A percentile compares a stretch with the other conserved stretches of the same genome.
Conservation (phyloP, 30 jellyfish, hydroid and myxozoan genomes). For the Mastigias papua region DNA sequence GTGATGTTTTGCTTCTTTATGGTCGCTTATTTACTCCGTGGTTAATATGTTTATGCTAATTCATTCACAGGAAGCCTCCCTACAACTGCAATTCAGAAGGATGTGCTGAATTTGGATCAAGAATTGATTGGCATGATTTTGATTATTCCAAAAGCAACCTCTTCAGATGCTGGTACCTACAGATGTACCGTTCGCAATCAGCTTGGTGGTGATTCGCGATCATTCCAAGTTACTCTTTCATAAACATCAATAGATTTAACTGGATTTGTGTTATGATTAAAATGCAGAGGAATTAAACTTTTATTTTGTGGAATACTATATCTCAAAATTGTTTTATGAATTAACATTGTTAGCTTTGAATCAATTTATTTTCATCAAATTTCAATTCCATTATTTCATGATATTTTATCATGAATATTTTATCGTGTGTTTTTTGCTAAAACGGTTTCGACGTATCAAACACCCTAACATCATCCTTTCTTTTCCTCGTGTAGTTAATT, state of each 20-base stretch:
- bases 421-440: no score
- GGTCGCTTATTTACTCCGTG: no score
- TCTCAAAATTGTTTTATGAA: neutral
- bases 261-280: neutral
- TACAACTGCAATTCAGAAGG: slow-evolving; percentile 50
- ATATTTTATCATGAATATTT: no score
- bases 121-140: slow-evolving; percentile 60
- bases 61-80: slow-evolving; percentile 38
- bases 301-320: neutral
- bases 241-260: neutral
- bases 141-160: slow-evolving; percentile 28
- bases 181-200: slow-evolving; percentile 40
- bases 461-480: no score
- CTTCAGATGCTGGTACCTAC: slow-evolving; percentile 65
- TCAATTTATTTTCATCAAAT: neutral
- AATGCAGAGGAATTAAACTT: neutral
- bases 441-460: no score
- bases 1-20: no score
- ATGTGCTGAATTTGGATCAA: slow-evolving; percentile 39
- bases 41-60: neutral
- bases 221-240: slow-evolving; percentile 44
- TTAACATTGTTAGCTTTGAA: no score
- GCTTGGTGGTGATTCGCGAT: slow-evolving; percentile 46
- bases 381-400: neutral
- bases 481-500: no score